phyloP scores from a whole-genome alignment of 2,113 vertebrate genomes.

The Lucifuga dentata region DNA sequence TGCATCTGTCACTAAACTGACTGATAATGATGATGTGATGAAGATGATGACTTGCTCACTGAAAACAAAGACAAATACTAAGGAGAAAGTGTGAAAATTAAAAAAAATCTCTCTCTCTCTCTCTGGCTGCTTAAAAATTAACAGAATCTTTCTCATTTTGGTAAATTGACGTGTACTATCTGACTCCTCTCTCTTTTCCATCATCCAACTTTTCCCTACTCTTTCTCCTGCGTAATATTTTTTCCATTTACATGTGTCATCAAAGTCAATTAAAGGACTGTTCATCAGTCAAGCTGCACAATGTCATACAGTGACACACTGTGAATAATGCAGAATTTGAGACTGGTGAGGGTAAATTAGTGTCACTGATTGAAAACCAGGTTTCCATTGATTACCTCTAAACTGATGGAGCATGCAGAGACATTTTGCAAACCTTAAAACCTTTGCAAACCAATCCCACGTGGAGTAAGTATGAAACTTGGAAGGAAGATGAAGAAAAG shows the following conservation, averaged over 20 bases:
- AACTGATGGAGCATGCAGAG: slow-evolving; percentile 36
- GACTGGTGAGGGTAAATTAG: slow-evolving; percentile 49
- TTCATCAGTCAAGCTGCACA: slow-evolving; percentile 49
- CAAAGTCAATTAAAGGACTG: slow-evolving; percentile 64
- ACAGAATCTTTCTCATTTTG: slow-evolving; percentile 52
- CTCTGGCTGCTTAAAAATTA: slow-evolving; percentile 39
- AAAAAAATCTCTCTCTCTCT: neutral
- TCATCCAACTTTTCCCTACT: slow-evolving; percentile 5
- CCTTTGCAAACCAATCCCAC: neutral
- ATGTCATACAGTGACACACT: slow-evolving; percentile 48
- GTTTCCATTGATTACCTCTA: slow-evolving; percentile 60
- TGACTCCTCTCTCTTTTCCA: slow-evolving; percentile 21
- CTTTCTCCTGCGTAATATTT: slow-evolving; percentile 32
- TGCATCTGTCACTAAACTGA: slow-evolving; percentile 1
- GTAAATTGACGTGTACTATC: slow-evolving; percentile 35
- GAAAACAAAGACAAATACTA: neutral
- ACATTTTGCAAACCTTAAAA: slow-evolving; percentile 27
- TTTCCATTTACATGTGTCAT: slow-evolving; percentile 59
- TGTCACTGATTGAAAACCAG: slow-evolving; percentile 65
- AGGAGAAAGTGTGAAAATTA: slow-evolving; percentile 1
- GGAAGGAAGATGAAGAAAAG: slow-evolving; percentile 28
- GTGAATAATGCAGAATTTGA: slow-evolving; percentile 63
- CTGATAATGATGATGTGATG: slow-evolving; percentile 15
- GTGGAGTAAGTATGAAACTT: slow-evolving; percentile 19
- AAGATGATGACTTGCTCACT: slow-evolving; percentile 16